Conservation (phyloP, 2,888 invertebrate species). For the Willowsia nigromaculata region DNA sequence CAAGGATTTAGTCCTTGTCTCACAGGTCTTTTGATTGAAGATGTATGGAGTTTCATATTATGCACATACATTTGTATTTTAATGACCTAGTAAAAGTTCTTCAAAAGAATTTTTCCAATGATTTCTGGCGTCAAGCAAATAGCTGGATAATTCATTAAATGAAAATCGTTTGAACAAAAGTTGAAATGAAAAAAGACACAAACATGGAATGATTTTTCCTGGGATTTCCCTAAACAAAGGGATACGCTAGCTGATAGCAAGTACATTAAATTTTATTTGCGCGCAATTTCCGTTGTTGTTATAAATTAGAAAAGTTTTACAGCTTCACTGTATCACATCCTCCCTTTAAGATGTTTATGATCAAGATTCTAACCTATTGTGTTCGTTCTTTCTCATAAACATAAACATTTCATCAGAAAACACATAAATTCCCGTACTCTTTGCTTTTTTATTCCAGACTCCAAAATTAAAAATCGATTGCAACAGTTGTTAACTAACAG, state of each 20-base stretch:
- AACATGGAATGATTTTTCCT: too few relatives aligned
- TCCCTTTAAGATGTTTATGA: neutral
- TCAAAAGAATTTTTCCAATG: too few relatives aligned
- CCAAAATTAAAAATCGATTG: neutral
- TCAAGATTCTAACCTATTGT: neutral
- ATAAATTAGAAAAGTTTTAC: neutral
- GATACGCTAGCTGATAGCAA: neutral
- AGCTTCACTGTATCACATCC: neutral
- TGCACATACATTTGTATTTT: too few relatives aligned
- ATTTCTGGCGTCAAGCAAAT: too few relatives aligned
- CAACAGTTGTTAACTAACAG: neutral
- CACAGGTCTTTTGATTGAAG: too few relatives aligned
- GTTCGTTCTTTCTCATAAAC: neutral
- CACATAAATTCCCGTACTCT: neutral
- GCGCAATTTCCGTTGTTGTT: neutral
- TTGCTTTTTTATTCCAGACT: neutral
- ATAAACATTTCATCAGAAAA: neutral
- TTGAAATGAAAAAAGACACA: too few relatives aligned
- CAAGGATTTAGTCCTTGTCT: too few relatives aligned
- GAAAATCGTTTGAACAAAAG: too few relatives aligned
- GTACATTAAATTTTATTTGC: neutral
- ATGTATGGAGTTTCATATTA: too few relatives aligned
- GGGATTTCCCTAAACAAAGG: too few relatives aligned
- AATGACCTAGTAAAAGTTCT: too few relatives aligned
- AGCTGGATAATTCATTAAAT: too few relatives aligned